Evolutionary conservation across 2,797 vertebrate genomes (phyloP).

Genomic region (Schizothorax lantsangensis): DNA sequence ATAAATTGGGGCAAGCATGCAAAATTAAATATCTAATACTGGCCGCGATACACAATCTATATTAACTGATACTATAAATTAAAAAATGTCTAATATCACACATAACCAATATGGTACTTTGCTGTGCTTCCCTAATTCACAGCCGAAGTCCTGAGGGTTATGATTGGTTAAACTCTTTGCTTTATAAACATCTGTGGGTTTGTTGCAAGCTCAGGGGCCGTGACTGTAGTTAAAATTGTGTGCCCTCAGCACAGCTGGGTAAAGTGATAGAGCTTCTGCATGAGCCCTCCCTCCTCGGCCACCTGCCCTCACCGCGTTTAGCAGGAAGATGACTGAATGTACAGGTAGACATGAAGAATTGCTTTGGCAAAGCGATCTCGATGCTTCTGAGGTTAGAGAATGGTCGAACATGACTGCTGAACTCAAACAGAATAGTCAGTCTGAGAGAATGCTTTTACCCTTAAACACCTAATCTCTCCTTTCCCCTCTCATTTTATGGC

Average conservation of each 20-base stretch:
- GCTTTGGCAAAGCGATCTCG: neutral
- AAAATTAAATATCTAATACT: neutral
- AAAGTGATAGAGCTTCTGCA: slow-evolving; percentile 9
- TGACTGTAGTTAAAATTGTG: slow-evolving; percentile 24
- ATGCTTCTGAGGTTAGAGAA: slow-evolving; percentile 23
- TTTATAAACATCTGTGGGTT: neutral
- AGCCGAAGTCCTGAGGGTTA: neutral
- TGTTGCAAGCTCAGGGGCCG: neutral
- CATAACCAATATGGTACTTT: neutral
- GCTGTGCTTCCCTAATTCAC: neutral
- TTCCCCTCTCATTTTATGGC: slow-evolving; percentile 21
- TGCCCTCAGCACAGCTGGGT: slow-evolving; percentile 18
- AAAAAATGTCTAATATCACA: neutral
- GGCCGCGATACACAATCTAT: neutral
- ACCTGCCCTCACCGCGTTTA: slow-evolving; percentile 35
- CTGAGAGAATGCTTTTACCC: neutral
- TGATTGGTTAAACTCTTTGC: slow-evolving; percentile 17
- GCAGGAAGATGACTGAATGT: slow-evolving; percentile 34
- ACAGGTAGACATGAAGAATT: slow-evolving; percentile 10
- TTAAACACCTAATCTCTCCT: slow-evolving; percentile 11
- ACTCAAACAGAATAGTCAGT: slow-evolving; percentile 10
- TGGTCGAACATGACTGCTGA: neutral
- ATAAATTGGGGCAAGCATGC: neutral
- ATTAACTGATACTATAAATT: neutral
- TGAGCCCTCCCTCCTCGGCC: slow-evolving; percentile 3